Evolutionary conservation across 1,140 invertebrate genomes (phyloP).

Genomic region (Centruroides vittatus): DNA sequence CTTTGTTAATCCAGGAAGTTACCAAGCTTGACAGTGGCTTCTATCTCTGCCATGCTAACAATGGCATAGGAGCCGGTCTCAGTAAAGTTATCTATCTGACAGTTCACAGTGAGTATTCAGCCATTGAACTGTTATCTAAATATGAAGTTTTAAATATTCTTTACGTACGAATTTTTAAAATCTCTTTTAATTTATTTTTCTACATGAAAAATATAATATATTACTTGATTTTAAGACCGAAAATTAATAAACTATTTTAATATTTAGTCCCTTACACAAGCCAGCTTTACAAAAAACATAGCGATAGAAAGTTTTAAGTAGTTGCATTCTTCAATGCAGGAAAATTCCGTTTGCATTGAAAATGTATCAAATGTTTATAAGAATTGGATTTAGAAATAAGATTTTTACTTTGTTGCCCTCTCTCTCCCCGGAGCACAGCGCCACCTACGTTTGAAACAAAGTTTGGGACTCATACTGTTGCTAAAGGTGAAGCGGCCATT

Average conservation of each 20-base stretch:
- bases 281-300: too few species aligned
- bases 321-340: background rate
- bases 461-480: constrained; percentile 60
- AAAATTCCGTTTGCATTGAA: constrained; percentile 1
- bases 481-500: constrained; percentile 11
- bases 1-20: constrained; percentile 28
- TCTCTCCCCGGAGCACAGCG: constrained; percentile 40
- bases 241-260: too few species aligned
- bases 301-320: too few species aligned
- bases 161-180: too few species aligned
- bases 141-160: too few species aligned
- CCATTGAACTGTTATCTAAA: background rate
- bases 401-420: too few species aligned
- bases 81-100: constrained; percentile 40
- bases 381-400: too few species aligned
- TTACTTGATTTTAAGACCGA: too few species aligned
- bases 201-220: too few species aligned
- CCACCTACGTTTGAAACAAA: constrained; percentile 92
- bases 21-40: constrained; percentile 39
- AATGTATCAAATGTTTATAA: background rate
- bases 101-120: constrained; percentile 35
- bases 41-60: constrained; percentile 82
- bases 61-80: constrained; percentile 85
- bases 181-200: too few species aligned
- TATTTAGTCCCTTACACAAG: too few species aligned